Conservation (phyloP, 2,797 vertebrate species). For the Buceros bicornis region DNA sequence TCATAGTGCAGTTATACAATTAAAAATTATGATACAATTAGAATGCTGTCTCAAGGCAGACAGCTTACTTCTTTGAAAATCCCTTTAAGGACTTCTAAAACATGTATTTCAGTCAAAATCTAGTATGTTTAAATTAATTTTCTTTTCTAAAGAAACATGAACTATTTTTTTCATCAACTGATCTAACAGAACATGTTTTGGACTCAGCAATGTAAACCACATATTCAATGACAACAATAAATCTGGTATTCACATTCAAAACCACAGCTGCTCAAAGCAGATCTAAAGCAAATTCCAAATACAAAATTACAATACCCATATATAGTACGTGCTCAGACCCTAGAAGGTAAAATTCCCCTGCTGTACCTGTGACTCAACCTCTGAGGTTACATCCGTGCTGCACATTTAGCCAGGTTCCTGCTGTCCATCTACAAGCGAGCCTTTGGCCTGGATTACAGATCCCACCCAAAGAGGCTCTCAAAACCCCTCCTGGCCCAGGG, state of each 20-base stretch:
- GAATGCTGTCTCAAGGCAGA: background rate
- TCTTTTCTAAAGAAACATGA: background rate
- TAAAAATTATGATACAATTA: background rate
- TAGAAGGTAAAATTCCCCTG: background rate
- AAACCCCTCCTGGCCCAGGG: background rate
- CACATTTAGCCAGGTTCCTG: background rate
- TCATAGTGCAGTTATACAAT: background rate
- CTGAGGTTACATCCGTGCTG: background rate
- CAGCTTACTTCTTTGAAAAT: background rate
- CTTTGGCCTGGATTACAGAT: background rate
- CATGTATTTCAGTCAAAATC: background rate
- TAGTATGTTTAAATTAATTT: background rate
- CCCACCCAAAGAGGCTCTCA: background rate
- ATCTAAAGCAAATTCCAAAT: background rate
- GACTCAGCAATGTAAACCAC: background rate
- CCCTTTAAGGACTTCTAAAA: background rate
- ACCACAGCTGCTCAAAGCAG: background rate
- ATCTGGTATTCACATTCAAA: background rate
- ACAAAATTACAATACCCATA: background rate
- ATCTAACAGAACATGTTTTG: background rate
- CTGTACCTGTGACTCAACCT: background rate
- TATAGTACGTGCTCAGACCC: background rate
- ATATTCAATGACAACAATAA: background rate
- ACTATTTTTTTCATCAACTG: background rate
- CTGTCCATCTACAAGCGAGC: background rate